A percentile compares a stretch with the other conserved stretches of the same genome.
These are phyloP conservation scores for Manduca sexta DNA, from an alignment of 1,140 invertebrate species.

Conservation along the genomic window DNA sequence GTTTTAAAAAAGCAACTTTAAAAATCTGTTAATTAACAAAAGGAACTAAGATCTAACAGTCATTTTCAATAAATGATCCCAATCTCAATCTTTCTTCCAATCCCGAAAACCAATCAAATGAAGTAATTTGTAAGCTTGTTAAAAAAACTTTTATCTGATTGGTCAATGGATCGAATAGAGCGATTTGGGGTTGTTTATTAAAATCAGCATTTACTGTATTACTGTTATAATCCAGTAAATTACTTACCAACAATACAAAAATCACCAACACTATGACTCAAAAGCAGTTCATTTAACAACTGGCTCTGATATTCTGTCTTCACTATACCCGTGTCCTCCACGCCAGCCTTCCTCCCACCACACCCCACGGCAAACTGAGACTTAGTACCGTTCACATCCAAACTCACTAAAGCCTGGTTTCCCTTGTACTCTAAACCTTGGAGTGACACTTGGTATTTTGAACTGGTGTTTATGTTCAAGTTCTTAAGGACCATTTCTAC, in stretches of 20 bases:
- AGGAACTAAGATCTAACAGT: too few relatives aligned
- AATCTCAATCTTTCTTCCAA: too few relatives aligned
- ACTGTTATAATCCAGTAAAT: too few relatives aligned
- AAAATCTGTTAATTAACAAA: too few relatives aligned
- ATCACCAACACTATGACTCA: conserved; percentile 86
- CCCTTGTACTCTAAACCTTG: conserved; percentile 38
- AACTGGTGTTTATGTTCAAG: conserved; percentile 70
- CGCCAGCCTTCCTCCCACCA: conserved; percentile 30
- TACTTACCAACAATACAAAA: conserved; percentile 85
- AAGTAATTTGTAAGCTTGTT: too few relatives aligned
- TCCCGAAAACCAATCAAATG: too few relatives aligned
- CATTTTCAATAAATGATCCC: too few relatives aligned
- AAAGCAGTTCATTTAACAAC: conserved; percentile 84
- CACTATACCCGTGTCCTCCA: conserved; percentile 69
- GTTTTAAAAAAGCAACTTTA: too few relatives aligned
- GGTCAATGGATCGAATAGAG: too few relatives aligned
- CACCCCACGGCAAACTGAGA: conserved; percentile 59
- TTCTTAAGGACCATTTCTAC: conserved; percentile 80
- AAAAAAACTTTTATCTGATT: too few relatives aligned
- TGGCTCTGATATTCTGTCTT: conserved; percentile 87
- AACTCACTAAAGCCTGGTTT: conserved; percentile 42
- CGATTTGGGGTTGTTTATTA: too few relatives aligned
- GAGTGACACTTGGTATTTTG: conserved; percentile 37
- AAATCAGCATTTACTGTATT: too few relatives aligned
- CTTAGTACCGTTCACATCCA: conserved; percentile 47